Evolutionary conservation across 1,140 invertebrate genomes (phyloP).

Genomic region (Doryteuthis pealeii): DNA sequence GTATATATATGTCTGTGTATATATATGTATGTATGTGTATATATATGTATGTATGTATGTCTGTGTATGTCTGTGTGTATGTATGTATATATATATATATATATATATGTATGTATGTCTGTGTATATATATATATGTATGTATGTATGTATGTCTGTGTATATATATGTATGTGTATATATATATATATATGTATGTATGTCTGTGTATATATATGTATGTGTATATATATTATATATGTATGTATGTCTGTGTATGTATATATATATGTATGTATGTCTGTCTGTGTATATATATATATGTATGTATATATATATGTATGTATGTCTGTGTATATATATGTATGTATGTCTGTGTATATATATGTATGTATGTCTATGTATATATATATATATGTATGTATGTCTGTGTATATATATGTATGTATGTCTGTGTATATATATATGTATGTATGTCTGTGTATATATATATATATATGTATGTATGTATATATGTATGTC

Average conservation of each 20-base stretch:
- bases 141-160: not conserved
- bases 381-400: constrained; percentile 11
- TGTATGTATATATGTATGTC: too few species aligned
- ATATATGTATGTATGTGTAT: not conserved
- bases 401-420: constrained; percentile 3
- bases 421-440: constrained; percentile 15
- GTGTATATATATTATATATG: not conserved
- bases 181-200: not conserved
- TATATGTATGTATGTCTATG: not conserved
- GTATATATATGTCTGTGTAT: constrained; percentile 12
- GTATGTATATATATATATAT: not conserved
- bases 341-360: not conserved
- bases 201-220: not conserved
- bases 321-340: constrained; percentile 8
- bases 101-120: constrained; percentile 11
- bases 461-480: not conserved
- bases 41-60: constrained; percentile 2
- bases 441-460: not conserved
- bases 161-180: constrained; percentile 11
- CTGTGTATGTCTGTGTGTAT: not conserved
- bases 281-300: constrained; percentile 14
- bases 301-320: constrained; percentile 16
- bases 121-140: constrained; percentile 17
- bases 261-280: constrained; percentile 10
- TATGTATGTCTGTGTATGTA: not conserved